Base-by-base conservation (phyloP, 2,888 invertebrate species). In the Drosophila lutescens region DNA sequence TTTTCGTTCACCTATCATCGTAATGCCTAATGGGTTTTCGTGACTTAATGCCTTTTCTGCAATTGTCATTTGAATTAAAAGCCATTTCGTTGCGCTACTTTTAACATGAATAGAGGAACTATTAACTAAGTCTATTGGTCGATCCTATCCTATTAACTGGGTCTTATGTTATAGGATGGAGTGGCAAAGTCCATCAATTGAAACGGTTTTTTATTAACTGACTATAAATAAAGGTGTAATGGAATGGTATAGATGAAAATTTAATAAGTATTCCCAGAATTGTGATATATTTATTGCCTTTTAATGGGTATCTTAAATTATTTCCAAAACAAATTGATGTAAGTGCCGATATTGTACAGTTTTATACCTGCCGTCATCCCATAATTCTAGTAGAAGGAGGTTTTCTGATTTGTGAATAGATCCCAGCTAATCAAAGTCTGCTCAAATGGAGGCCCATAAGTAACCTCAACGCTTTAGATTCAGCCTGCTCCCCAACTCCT, bases 11-110 rank as follows among this genome's bases (percentile, higher is more conserved):
- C 15, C 36, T 30, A 30, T 8, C 15, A 51, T 17, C 50, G 44
- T 66, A 57, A 57, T 51, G 50, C 44, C 69, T 74, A 73, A 73
- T 75, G 75, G 75, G 50, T 55, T 75, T 58, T 75, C 41, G 40
- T 49, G 32, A 40, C 43, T 66, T 23, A 50, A 71, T 56, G 61
- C 46, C 34, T 60, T 74, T 87, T 74, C 69, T 70, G 69, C 69
- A 80, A 76, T 86, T 88, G 88, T 88, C 88, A 83, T 80, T 78
- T 60, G 47, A 83, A 78, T 88, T 83, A 88, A 83, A 60, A 83
- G 84, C 74, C 76, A 60, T 56, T 82, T 66, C 34, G 58, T 74
- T 15, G 49, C 46, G 78, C 46, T 58, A 77, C 78, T 82, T 73
- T 53, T 38, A 23, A 12, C 68, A n/a, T 36, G 15, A 53, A 32